A percentile compares a stretch with the other conserved stretches of the same genome.
Conservation (phyloP, 2,113 vertebrate species). For the Xyrauchen texanus region DNA sequence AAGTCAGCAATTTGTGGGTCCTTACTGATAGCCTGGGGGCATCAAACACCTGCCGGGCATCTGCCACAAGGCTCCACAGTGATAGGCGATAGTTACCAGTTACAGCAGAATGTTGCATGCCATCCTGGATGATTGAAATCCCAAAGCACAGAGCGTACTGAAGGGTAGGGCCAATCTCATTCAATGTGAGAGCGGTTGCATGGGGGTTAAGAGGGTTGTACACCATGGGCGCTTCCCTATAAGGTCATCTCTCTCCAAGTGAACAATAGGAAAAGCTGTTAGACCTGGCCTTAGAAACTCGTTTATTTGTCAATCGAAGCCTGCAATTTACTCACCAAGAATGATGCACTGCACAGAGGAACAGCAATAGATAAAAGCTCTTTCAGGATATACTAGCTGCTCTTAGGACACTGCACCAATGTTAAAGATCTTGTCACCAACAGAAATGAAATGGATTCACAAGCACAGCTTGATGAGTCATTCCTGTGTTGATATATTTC, state of each 20-base stretch:
- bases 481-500: too few species aligned
- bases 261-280: slow-evolving; percentile 50
- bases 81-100: slow-evolving; percentile 44
- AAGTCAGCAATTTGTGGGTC: slow-evolving; percentile 15
- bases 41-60: slow-evolving; percentile 40
- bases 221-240: slow-evolving; percentile 37
- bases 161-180: slow-evolving; percentile 21
- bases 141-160: slow-evolving; percentile 11
- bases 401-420: too few species aligned
- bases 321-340: not conserved
- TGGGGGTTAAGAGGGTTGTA: slow-evolving; percentile 25
- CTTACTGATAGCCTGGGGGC: slow-evolving; percentile 30
- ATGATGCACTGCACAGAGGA: too few species aligned
- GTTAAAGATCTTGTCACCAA: too few species aligned
- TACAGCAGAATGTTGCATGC: slow-evolving; percentile 44
- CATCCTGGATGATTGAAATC: slow-evolving; percentile 40
- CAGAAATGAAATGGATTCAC: too few species aligned
- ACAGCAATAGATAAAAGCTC: too few species aligned
- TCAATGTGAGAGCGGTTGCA: slow-evolving; percentile 5
- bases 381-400: too few species aligned
- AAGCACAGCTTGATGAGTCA: too few species aligned
- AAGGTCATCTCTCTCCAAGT: slow-evolving; percentile 44
- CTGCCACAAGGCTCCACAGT: not conserved
- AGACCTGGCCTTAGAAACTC: slow-evolving; percentile 1
- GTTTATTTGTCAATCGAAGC: not conserved